These are phyloP conservation scores for Cololabis saira DNA, from an alignment of 2,113 vertebrate species.

Conservation along the genomic window DNA sequence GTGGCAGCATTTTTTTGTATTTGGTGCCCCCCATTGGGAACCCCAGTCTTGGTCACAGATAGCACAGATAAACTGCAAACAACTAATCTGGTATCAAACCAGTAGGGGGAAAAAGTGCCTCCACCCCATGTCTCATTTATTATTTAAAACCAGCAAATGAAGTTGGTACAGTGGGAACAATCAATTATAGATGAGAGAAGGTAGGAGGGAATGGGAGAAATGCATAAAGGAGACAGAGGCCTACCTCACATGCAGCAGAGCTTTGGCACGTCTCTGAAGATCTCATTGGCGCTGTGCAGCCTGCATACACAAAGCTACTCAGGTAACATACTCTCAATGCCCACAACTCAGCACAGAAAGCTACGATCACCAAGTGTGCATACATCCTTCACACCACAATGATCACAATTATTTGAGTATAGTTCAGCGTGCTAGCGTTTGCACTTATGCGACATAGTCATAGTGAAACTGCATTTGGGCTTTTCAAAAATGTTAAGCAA, in stretches of 20 bases:
- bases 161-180: conserved; percentile 80
- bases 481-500: conserved; percentile 62
- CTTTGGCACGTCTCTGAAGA: conserved; percentile 57
- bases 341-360: conserved; percentile 11
- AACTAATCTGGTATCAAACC: conserved; percentile 77
- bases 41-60: conserved; percentile 52
- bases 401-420: conserved; percentile 19
- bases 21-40: conserved; percentile 45
- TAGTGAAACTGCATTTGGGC: conserved; percentile 67
- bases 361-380: conserved; percentile 16
- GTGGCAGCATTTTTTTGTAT: conserved; percentile 17
- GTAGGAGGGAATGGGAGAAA: conserved; percentile 57
- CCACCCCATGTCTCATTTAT: conserved; percentile 80
- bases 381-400: conserved; percentile 20
- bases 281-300: conserved; percentile 34
- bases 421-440: conserved; percentile 18
- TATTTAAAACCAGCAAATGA: conserved; percentile 82
- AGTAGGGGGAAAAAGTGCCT: conserved; percentile 71
- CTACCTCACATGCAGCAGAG: conserved; percentile 59
- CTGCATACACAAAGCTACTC: conserved; percentile 41
- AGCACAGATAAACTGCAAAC: conserved; percentile 55
- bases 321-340: conserved; percentile 29
- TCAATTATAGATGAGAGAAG: conserved; percentile 83
- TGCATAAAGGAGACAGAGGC: conserved; percentile 54
- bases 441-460: conserved; percentile 55